Evolutionary conservation across 2,113 vertebrate genomes (phyloP).

Genomic region (Chroicocephalus ridibundus): DNA sequence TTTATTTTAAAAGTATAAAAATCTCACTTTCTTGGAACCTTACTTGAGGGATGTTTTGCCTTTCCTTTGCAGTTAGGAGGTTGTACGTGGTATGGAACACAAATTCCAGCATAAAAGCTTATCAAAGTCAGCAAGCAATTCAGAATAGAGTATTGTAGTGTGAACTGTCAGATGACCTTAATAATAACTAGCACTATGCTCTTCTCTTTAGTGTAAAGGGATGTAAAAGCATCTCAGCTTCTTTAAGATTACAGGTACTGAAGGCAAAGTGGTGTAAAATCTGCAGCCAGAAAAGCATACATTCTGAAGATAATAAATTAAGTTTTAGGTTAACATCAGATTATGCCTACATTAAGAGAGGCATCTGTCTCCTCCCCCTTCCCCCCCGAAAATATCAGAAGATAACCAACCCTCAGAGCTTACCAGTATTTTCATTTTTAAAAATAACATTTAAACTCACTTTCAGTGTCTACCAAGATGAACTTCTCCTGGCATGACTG

Average conservation of each 20-base stretch:
- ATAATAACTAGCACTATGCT: neutral
- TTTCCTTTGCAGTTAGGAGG: neutral
- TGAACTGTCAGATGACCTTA: neutral
- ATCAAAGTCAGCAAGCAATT: neutral
- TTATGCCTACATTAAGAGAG: neutral
- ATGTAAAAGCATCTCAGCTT: neutral
- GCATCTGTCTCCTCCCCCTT: neutral
- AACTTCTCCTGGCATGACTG: constrained; percentile 13
- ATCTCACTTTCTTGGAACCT: neutral
- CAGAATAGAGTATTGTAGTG: neutral
- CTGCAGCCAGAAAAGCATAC: neutral
- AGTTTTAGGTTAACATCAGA: neutral
- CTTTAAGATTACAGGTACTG: neutral
- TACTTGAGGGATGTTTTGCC: neutral
- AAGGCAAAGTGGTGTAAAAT: neutral
- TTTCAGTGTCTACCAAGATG: neutral
- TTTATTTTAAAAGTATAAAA: neutral
- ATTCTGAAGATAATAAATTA: neutral
- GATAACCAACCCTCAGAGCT: neutral
- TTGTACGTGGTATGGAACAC: neutral
- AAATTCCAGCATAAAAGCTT: neutral
- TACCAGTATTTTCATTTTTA: neutral
- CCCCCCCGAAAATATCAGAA: neutral
- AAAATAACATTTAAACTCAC: neutral
- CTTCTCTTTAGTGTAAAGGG: neutral